phyloP scores from a whole-genome alignment of 2,113 vertebrate species.

The Pandion haliaetus region DNA sequence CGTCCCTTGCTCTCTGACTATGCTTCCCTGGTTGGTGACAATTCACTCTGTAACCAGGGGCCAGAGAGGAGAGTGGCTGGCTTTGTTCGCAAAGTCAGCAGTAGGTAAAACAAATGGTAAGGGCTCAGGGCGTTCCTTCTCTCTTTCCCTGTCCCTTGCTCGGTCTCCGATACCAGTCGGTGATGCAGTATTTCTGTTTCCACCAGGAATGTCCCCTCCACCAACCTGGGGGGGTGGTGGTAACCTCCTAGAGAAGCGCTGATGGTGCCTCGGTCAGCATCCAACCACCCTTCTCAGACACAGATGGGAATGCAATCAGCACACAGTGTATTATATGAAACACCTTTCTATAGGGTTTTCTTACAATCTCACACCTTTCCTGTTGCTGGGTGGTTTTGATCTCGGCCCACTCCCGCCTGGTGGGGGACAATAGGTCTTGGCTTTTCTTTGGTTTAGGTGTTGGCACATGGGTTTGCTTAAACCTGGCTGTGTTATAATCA shows the following conservation, averaged over 20 bases:
- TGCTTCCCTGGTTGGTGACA: neutral
- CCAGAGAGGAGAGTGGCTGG: neutral
- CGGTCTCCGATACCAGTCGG: fast-evolving
- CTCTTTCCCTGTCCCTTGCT: neutral
- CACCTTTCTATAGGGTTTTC: neutral
- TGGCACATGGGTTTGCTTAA: neutral
- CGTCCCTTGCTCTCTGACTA: neutral
- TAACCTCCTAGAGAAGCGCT: too few relatives aligned
- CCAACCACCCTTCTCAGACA: neutral
- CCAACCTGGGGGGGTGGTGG: neutral
- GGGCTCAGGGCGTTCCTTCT: neutral
- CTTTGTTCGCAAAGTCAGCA: neutral
- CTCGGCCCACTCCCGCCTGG: neutral
- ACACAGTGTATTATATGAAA: fast-evolving
- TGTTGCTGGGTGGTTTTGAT: neutral
- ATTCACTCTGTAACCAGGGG: neutral
- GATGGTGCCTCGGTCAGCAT: neutral
- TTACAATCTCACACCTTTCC: neutral
- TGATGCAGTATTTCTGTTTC: neutral
- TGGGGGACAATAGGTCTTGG: neutral
- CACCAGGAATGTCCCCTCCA: neutral
- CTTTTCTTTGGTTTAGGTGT: neutral
- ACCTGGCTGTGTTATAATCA: neutral
- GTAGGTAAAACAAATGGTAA: neutral
- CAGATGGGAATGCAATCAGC: neutral